Conservation (phyloP, 2,888 invertebrate genomes). For the Pheosia gnoma region DNA sequence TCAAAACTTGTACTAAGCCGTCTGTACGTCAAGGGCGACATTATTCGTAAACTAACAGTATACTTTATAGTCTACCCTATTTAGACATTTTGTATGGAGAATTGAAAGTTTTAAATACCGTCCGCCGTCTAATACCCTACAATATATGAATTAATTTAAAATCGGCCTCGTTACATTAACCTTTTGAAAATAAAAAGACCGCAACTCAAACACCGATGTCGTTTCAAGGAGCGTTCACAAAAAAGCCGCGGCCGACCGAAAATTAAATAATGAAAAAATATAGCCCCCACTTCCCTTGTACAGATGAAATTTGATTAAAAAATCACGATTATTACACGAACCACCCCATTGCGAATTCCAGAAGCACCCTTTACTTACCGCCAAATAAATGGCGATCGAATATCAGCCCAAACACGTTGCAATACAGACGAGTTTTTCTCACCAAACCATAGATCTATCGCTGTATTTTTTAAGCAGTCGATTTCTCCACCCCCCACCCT, state of each 20-base stretch:
- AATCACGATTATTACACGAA: slow-evolving; percentile 83
- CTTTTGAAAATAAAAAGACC: slow-evolving; percentile 62
- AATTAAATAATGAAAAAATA: slow-evolving; percentile 85
- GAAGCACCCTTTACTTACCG: slow-evolving; percentile 37
- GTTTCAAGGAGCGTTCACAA: slow-evolving; percentile 72
- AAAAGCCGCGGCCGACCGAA: slow-evolving; percentile 74
- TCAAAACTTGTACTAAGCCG: too few species aligned
- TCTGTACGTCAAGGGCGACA: too few species aligned
- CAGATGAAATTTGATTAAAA: slow-evolving; percentile 85
- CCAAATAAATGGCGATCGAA: slow-evolving; percentile 22
- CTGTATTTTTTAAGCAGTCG: slow-evolving; percentile 72
- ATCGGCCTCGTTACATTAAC: slow-evolving; percentile 28
- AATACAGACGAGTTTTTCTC: slow-evolving; percentile 28
- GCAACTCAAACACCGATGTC: slow-evolving; percentile 74
- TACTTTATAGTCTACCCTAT: too few species aligned
- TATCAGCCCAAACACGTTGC: slow-evolving; percentile 24
- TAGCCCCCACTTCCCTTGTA: slow-evolving; percentile 81
- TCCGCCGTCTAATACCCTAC: not conserved
- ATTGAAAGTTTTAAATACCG: too few species aligned
- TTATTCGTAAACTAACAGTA: too few species aligned
- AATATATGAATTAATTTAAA: slow-evolving; percentile 1
- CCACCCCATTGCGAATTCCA: slow-evolving; percentile 70
- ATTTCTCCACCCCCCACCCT: slow-evolving; percentile 63
- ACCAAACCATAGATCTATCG: slow-evolving; percentile 42
- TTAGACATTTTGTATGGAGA: too few species aligned